Evolutionary conservation across 2,888 invertebrate species (phyloP).

Genomic region (Margaritifera margaritifera): DNA sequence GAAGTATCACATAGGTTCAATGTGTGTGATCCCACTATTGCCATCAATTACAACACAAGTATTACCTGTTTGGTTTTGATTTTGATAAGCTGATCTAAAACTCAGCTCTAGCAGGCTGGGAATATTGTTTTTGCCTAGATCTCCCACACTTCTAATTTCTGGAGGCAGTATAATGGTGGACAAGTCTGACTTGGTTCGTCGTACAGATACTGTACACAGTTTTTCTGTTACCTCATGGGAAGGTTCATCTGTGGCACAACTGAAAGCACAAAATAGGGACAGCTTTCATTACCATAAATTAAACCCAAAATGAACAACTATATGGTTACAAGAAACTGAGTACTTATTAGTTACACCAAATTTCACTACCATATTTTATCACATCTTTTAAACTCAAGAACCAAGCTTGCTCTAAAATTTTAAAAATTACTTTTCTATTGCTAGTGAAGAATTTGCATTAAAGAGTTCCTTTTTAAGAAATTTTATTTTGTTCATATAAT

Average conservation of each 20-base stretch:
- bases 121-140: conserved; percentile 2
- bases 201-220: conserved; percentile 5
- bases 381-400: too few species aligned
- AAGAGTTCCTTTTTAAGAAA: too few species aligned
- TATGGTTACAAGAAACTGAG: too few species aligned
- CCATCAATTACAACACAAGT: neutral
- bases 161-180: conserved; percentile 18
- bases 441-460: too few species aligned
- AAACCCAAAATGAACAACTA: too few species aligned
- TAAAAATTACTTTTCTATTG: too few species aligned
- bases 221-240: conserved; percentile 5
- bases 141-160: conserved; percentile 13
- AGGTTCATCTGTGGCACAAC: conserved; percentile 13
- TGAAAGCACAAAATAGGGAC: neutral
- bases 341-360: too few species aligned
- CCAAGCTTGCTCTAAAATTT: too few species aligned
- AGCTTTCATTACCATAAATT: too few species aligned
- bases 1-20: too few species aligned
- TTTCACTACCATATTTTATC: too few species aligned
- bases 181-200: conserved; percentile 7
- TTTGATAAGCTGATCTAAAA: conserved; percentile 4
- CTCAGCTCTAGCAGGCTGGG: conserved; percentile 25
- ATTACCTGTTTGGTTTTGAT: conserved; percentile 4
- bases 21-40: neutral
- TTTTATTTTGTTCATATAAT: too few species aligned